Conservation (phyloP, 2,113 vertebrate species). For the Sinocyclocheilus maitianheensis region DNA sequence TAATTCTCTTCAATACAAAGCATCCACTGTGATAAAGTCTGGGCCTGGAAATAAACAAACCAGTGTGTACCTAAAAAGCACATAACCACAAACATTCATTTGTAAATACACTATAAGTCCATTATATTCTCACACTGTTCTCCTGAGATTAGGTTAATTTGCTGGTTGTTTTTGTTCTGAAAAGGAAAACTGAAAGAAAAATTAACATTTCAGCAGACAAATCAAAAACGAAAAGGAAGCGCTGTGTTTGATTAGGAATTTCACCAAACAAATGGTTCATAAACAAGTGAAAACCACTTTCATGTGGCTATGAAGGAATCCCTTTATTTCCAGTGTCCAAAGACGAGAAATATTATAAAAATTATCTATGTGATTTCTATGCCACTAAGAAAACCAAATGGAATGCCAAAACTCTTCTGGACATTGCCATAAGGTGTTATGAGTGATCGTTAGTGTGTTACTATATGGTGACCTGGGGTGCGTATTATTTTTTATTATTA, state of each 20-base stretch:
- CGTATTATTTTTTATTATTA: no score
- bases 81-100: background rate
- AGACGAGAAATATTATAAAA: background rate
- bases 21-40: conserved; percentile 5
- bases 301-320: background rate
- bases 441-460: background rate
- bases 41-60: background rate
- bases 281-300: background rate
- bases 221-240: background rate
- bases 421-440: background rate
- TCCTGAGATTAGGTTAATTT: background rate
- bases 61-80: background rate
- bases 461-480: background rate
- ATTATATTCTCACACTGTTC: background rate
- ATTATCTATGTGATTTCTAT: background rate
- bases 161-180: background rate
- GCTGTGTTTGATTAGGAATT: background rate
- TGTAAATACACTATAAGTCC: background rate
- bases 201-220: background rate
- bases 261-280: background rate
- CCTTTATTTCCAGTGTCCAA: background rate
- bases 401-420: background rate
- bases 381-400: background rate
- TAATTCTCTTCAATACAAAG: background rate
- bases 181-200: background rate